Percentiles rank a stretch among this genome's conserved stretches.
Conservation (phyloP, 2,888 invertebrate genomes). For the Hyposoter didymator region DNA sequence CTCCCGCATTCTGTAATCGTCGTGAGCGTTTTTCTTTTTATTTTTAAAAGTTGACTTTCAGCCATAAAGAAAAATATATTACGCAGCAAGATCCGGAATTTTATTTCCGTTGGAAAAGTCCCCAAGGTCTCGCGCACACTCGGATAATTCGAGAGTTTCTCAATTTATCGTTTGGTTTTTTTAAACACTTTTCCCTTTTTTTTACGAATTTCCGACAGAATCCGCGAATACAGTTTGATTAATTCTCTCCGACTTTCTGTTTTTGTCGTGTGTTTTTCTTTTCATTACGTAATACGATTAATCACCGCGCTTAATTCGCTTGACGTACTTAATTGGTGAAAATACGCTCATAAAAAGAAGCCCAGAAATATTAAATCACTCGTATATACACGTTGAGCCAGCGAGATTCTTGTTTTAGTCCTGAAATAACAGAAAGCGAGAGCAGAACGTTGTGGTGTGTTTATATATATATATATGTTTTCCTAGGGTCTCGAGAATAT, state of each 20-base stretch:
- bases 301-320: background rate
- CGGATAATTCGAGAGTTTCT: conserved; percentile 21
- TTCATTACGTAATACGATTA: background rate
- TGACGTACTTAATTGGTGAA: background rate
- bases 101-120: conserved; percentile 33
- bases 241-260: background rate
- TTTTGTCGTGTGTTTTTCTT: background rate
- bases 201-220: background rate
- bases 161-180: conserved; percentile 37
- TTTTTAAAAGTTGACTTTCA: conserved; percentile 10
- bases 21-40: background rate
- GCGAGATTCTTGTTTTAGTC: background rate
- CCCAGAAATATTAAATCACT: background rate
- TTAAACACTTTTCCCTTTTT: background rate
- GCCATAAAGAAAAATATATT: conserved; percentile 40
- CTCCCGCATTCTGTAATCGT: conserved; percentile 6
- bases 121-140: background rate
- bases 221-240: background rate
- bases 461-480: conserved; percentile 27
- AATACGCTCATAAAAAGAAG: background rate
- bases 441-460: background rate
- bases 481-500: conserved; percentile 45
- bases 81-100: conserved; percentile 29
- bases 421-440: conserved; percentile 10
- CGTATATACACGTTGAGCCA: background rate